These are phyloP conservation scores for Spilogale gracilis DNA, from an alignment of 2,113 vertebrate genomes.

Conservation along the genomic window DNA sequence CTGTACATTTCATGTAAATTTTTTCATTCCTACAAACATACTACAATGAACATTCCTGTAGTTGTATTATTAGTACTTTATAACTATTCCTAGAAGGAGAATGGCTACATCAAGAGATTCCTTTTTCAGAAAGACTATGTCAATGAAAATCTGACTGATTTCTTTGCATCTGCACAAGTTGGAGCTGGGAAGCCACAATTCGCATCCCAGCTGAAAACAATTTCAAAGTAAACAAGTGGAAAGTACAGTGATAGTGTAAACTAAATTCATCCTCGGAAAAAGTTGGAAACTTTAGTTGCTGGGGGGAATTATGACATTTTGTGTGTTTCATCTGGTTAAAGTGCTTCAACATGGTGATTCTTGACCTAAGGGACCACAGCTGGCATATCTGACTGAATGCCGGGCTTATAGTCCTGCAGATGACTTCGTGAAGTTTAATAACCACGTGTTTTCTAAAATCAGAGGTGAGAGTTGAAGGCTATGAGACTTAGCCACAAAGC, in stretches of 20 bases:
- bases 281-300: not conserved
- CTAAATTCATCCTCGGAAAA: slow-evolving; percentile 13
- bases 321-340: not conserved
- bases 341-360: not conserved
- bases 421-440: not conserved
- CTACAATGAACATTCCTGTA: not conserved
- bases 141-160: not conserved
- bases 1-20: not conserved
- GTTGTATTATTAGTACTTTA: not conserved
- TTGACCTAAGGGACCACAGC: not conserved
- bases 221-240: not conserved
- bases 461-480: not conserved
- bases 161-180: not conserved
- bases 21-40: not conserved
- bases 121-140: not conserved
- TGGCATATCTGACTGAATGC: not conserved
- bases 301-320: not conserved
- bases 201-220: not conserved
- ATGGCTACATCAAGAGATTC: not conserved
- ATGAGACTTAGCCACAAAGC: not conserved
- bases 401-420: not conserved
- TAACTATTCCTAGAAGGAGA: not conserved
- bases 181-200: not conserved
- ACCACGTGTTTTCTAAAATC: not conserved
- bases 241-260: not conserved